Evolutionary conservation across 2,888 invertebrate genomes (phyloP).

Genomic region (Xestia rhomboidea): DNA sequence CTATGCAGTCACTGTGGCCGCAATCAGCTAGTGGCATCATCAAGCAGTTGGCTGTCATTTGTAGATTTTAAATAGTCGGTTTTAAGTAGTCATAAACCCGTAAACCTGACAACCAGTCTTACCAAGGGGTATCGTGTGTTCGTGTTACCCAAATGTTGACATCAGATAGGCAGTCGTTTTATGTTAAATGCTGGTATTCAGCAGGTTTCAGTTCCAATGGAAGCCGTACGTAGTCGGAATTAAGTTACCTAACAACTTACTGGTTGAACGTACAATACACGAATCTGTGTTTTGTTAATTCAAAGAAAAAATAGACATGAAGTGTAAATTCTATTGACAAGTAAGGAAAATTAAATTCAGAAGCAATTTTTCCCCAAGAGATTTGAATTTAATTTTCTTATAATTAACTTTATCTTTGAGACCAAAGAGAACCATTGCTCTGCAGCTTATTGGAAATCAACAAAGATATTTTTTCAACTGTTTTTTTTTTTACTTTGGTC

Average conservation of each 20-base stretch:
- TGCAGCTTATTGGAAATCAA: conserved; percentile 16
- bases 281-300: not conserved
- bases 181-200: not conserved
- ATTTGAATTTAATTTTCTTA: conserved; percentile 18
- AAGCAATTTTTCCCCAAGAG: not conserved
- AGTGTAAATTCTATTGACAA: not conserved
- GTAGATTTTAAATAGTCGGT: not conserved
- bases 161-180: not conserved
- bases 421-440: not conserved
- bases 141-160: not conserved
- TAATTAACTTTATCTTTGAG: conserved; percentile 32
- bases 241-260: not conserved
- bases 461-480: not conserved
- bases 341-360: not conserved
- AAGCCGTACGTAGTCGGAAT: not conserved
- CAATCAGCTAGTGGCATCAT: too few species aligned
- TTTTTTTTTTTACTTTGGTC: not conserved
- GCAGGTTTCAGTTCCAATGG: not conserved
- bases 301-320: not conserved
- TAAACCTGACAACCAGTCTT: not conserved
- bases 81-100: too few species aligned
- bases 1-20: too few species aligned
- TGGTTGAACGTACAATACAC: not conserved
- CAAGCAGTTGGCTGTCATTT: not conserved
- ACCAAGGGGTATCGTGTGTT: not conserved